Percentiles rank a stretch among this genome's conserved stretches.
Conservation (phyloP, 2,113 vertebrate genomes). For the Thamnophis sirtalis region DNA sequence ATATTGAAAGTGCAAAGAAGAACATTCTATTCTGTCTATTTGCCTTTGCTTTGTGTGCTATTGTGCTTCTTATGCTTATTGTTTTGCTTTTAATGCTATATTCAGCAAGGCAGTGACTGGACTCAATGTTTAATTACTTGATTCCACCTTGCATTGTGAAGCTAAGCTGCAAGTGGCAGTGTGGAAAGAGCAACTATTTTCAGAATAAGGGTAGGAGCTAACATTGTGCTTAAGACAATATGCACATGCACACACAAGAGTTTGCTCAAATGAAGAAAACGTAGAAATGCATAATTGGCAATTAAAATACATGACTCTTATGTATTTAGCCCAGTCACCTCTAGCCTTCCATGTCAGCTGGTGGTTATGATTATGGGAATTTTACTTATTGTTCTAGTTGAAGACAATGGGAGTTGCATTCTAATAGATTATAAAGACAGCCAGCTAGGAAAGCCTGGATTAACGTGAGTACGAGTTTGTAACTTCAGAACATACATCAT, state of each 20-base stretch:
- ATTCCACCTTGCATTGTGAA: background rate
- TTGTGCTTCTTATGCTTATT: background rate
- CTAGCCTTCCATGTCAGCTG: background rate
- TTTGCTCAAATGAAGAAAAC: background rate
- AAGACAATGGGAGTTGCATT: background rate
- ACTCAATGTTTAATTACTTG: background rate
- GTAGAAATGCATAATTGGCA: background rate
- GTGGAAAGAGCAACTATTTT: background rate
- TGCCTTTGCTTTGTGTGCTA: background rate
- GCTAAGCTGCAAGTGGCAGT: background rate
- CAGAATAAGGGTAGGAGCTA: background rate
- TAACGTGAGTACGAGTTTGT: background rate
- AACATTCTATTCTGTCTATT: background rate
- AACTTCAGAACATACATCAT: background rate
- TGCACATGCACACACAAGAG: background rate
- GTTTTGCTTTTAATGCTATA: background rate
- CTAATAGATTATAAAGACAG: background rate
- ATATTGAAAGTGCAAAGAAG: background rate
- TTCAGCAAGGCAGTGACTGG: background rate
- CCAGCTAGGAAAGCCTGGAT: background rate
- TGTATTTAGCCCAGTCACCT: background rate
- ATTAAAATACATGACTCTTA: background rate
- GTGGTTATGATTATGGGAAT: background rate
- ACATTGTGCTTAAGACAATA: background rate
- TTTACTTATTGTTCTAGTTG: background rate